Percentiles rank a stretch among this genome's conserved stretches.
Evolutionary conservation across 2,113 vertebrate genomes (phyloP).

Genomic region (Stercorarius parasiticus): DNA sequence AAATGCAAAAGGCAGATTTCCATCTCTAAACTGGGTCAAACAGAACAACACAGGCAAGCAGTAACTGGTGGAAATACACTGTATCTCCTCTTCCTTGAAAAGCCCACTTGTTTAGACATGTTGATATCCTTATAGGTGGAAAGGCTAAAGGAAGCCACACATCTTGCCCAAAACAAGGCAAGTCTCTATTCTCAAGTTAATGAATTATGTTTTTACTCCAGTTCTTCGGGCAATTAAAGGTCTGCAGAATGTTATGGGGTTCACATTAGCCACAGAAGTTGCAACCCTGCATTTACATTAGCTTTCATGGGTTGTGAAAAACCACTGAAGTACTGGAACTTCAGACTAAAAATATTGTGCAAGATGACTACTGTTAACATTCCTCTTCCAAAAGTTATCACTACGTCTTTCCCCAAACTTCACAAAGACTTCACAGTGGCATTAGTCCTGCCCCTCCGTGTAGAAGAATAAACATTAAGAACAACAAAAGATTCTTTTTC

Average conservation of each 20-base stretch:
- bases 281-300: not conserved
- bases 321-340: not conserved
- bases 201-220: not conserved
- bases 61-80: fast-evolving
- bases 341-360: not conserved
- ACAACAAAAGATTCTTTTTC: not conserved
- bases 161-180: not conserved
- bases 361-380: not conserved
- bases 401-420: not conserved
- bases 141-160: not conserved
- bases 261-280: not conserved
- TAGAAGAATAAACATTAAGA: not conserved
- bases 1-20: not conserved
- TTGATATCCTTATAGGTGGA: not conserved
- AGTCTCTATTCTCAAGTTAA: not conserved
- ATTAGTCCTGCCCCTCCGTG: not conserved
- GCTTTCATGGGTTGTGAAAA: not conserved
- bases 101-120: not conserved
- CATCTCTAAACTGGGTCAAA: not conserved
- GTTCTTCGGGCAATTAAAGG: not conserved
- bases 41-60: not conserved
- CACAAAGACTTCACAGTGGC: not conserved
- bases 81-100: not conserved
- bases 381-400: not conserved
- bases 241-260: not conserved